Evolutionary conservation across 2,888 invertebrate species (phyloP).

Genomic region (Napeogenes inachia): DNA sequence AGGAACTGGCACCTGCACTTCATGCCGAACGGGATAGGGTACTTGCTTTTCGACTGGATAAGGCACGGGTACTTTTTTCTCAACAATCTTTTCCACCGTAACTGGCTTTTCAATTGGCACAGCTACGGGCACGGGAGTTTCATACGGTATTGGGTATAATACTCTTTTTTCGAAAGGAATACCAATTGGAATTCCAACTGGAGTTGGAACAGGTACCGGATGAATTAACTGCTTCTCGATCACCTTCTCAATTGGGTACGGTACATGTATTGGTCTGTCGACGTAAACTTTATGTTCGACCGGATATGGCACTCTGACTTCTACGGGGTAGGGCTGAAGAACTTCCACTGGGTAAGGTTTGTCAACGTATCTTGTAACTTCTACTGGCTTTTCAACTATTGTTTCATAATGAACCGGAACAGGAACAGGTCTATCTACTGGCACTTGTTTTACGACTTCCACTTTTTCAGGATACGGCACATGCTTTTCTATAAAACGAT

Average conservation of each 20-base stretch:
- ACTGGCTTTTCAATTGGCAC: slow-evolving; percentile 67
- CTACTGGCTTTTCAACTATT: slow-evolving; percentile 73
- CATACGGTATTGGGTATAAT: slow-evolving; percentile 57
- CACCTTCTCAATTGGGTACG: slow-evolving; percentile 69
- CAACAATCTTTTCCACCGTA: slow-evolving; percentile 56
- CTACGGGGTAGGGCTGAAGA: slow-evolving; percentile 72
- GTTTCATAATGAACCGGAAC: slow-evolving; percentile 71
- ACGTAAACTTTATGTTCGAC: slow-evolving; percentile 74
- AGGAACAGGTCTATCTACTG: slow-evolving; percentile 65
- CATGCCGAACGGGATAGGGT: slow-evolving; percentile 65
- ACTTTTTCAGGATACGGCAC: slow-evolving; percentile 63
- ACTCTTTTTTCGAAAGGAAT: slow-evolving; percentile 61
- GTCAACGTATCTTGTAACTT: slow-evolving; percentile 72
- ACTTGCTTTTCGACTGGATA: slow-evolving; percentile 73
- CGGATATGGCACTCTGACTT: slow-evolving; percentile 71
- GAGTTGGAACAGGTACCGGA: slow-evolving; percentile 61
- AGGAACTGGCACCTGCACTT: slow-evolving; percentile 52
- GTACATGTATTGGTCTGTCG: slow-evolving; percentile 69
- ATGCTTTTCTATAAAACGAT: slow-evolving; percentile 65
- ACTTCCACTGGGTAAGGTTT: slow-evolving; percentile 79
- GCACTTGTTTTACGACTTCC: slow-evolving; percentile 52
- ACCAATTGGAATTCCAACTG: slow-evolving; percentile 60
- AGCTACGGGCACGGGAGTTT: slow-evolving; percentile 61
- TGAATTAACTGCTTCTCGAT: slow-evolving; percentile 71
- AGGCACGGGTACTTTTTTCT: slow-evolving; percentile 67